These are phyloP conservation scores for Eunapius fragilis DNA, from an alignment of 37 sponge, comb jelly and placozoan genomes.

Conservation along the genomic window DNA sequence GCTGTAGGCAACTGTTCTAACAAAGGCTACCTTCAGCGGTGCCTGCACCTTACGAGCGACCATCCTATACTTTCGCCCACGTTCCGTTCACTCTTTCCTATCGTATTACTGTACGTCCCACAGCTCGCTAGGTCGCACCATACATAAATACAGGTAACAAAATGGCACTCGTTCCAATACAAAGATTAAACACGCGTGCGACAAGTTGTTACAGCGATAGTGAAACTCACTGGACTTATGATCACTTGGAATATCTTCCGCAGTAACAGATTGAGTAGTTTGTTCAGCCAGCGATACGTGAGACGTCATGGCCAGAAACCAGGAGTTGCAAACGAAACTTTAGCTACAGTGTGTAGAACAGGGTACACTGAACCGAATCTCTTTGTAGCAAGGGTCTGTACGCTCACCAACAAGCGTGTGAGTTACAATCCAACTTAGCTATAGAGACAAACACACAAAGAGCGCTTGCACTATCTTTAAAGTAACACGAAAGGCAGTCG, in stretches of 20 bases:
- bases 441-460: neutral
- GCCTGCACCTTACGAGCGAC: no score
- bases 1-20: no score
- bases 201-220: neutral
- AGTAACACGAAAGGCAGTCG: neutral
- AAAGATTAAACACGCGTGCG: no score
- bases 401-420: neutral
- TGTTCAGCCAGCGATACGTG: neutral
- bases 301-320: neutral
- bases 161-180: no score
- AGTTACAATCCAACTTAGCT: neutral
- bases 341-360: neutral
- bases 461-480: neutral
- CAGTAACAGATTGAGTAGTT: neutral
- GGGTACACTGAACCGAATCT: neutral
- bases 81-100: no score
- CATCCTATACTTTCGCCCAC: no score
- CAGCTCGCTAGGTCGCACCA: no score
- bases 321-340: neutral
- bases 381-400: neutral
- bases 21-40: no score
- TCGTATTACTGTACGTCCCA: no score
- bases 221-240: neutral
- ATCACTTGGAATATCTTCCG: neutral
- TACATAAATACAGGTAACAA: no score